Conservation (phyloP, 30 jellyfish, hydroid and myxozoan genomes). For the Cassiopea andromeda region DNA sequence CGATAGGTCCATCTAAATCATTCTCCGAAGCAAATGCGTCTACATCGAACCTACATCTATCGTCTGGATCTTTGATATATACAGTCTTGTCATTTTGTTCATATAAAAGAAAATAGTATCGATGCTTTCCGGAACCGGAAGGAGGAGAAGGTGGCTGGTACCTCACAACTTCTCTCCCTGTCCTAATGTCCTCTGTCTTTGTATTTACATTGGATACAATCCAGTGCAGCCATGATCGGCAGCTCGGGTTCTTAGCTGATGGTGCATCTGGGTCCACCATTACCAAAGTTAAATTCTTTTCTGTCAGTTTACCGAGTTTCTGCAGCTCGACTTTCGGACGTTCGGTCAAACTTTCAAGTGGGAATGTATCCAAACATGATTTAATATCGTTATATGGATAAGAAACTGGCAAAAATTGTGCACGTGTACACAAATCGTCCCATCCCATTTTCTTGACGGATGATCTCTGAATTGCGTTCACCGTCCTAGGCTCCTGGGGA, state of each 20-base stretch:
- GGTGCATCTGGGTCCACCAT: constrained; percentile 97
- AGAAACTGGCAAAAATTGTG: constrained; percentile 60
- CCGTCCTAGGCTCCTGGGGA: constrained; percentile 19
- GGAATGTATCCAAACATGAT: constrained; percentile 61
- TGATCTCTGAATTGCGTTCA: constrained; percentile 27
- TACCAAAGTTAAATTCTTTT: constrained; percentile 66
- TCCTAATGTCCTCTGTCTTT: constrained; percentile 12
- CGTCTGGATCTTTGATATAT: constrained; percentile 43
- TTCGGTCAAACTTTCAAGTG: constrained; percentile 45
- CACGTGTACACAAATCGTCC: constrained; percentile 69
- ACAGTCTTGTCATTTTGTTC: constrained; percentile 74
- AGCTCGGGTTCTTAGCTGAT: constrained; percentile 73
- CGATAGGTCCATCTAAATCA: constrained; percentile 67
- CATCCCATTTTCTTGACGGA: constrained; percentile 57
- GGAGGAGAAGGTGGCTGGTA: constrained; percentile 75
- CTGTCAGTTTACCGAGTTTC: constrained; percentile 59
- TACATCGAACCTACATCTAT: constrained; percentile 71
- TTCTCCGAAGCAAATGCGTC: constrained; percentile 59
- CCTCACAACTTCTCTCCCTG: constrained; percentile 54
- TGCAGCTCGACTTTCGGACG: constrained; percentile 64
- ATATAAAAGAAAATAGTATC: constrained; percentile 54
- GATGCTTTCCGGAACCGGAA: constrained; percentile 78
- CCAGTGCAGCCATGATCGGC: constrained; percentile 92
- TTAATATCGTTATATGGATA: constrained; percentile 63
- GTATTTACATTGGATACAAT: constrained; percentile 46